Conservation (phyloP, 2,888 invertebrate genomes). For the Palloptera scutellata region DNA sequence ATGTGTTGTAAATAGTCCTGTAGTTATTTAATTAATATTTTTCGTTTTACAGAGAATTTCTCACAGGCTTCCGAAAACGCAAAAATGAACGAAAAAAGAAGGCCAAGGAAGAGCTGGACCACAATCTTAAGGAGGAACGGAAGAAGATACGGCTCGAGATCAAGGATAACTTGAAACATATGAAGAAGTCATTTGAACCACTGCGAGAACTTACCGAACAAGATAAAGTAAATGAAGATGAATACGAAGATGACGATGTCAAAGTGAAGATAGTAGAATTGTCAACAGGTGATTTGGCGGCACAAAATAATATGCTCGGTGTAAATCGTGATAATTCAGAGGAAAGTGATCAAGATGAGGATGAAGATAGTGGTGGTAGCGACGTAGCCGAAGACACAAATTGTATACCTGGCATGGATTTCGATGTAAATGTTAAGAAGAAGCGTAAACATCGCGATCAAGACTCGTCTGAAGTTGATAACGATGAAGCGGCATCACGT, state of each 20-base stretch:
- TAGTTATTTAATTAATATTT: slow-evolving; percentile 1
- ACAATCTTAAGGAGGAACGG: slow-evolving; percentile 77
- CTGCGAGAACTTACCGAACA: slow-evolving; percentile 67
- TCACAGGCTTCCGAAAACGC: slow-evolving; percentile 82
- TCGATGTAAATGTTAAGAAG: slow-evolving; percentile 43
- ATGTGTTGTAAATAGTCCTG: background rate
- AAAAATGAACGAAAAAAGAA: slow-evolving; percentile 79
- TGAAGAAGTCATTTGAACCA: slow-evolving; percentile 76
- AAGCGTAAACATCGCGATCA: slow-evolving; percentile 5
- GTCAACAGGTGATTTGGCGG: slow-evolving; percentile 74
- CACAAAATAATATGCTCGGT: slow-evolving; percentile 77
- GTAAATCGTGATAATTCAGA: slow-evolving; percentile 68
- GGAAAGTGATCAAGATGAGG: slow-evolving; percentile 49
- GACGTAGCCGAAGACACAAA: slow-evolving; percentile 40
- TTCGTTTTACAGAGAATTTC: slow-evolving; percentile 71
- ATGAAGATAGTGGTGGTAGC: slow-evolving; percentile 46
- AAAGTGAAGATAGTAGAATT: slow-evolving; percentile 82
- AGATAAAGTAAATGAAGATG: slow-evolving; percentile 58
- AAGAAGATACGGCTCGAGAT: slow-evolving; percentile 80
- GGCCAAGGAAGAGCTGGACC: slow-evolving; percentile 76
- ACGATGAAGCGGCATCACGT: slow-evolving; percentile 14
- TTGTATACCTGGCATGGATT: slow-evolving; percentile 59
- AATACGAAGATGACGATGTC: slow-evolving; percentile 80
- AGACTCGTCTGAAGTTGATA: background rate
- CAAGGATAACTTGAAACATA: slow-evolving; percentile 77